Evolutionary conservation across 2,888 invertebrate genomes (phyloP).

Genomic region (Hedychridium roseum): DNA sequence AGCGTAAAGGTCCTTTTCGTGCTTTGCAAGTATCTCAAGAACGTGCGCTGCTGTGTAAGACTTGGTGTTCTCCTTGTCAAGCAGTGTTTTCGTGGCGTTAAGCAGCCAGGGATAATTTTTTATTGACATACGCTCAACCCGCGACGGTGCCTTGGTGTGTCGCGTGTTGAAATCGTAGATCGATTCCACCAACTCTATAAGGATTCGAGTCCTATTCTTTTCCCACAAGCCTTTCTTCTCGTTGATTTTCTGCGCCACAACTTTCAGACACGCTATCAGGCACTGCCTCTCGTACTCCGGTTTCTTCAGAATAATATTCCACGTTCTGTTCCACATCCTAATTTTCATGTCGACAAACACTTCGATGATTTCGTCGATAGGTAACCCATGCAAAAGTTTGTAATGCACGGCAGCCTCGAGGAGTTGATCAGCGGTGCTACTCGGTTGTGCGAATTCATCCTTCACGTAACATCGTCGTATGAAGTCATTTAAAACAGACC

Average conservation of each 20-base stretch:
- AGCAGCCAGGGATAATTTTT: constrained; percentile 45
- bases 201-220: background rate
- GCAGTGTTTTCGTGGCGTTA: constrained; percentile 4
- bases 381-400: constrained; percentile 23
- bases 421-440: background rate
- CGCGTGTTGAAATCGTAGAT: constrained; percentile 40
- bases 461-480: constrained; percentile 28
- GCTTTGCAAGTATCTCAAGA: rapidly evolving
- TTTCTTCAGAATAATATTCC: constrained; percentile 34
- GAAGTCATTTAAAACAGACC: constrained; percentile 48
- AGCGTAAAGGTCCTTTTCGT: constrained; percentile 30
- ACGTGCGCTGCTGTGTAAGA: rapidly evolving
- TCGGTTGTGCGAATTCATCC: background rate
- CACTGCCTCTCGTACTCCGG: constrained; percentile 42
- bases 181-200: constrained; percentile 21
- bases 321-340: background rate
- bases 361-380: constrained; percentile 26
- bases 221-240: constrained; percentile 6
- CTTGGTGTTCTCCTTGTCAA: background rate
- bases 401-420: constrained; percentile 31
- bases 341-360: constrained; percentile 21
- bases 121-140: constrained; percentile 17
- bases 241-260: constrained; percentile 9
- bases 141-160: background rate
- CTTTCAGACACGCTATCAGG: constrained; percentile 33